Evolutionary conservation across 2,797 vertebrate species (phyloP), one percentile per base, ranked within the genome.

Genomic region (Sebastes glaucus): DNA sequence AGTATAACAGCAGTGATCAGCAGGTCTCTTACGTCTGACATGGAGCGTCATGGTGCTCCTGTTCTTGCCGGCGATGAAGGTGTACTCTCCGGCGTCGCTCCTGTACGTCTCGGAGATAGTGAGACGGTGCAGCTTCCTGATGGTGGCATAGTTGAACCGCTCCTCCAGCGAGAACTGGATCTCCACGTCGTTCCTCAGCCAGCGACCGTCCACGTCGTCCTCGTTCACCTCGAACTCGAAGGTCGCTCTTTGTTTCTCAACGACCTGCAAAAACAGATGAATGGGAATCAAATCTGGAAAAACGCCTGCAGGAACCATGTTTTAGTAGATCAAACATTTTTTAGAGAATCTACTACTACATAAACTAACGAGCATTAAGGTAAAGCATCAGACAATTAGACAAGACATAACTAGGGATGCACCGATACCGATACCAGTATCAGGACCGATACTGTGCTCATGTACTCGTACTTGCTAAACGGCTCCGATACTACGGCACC

Each of bases 161-260:
- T 97, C 96, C 76, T 97, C 96, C 27, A 94, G 93, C 1, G 93
- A 92, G 77, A 99, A 94, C 82, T 96, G 33, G 74, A 99, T 95
- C 88, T 97, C 96, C 66, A 97, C 95, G 0, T 97, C 98, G 9
- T 99, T 99, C 95, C 96, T 98, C 91, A 98, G 95, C 98, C 98
- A 99, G 65, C 95, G 96, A n/a, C 97, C 98, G 84, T 97, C 97
- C 27, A 99, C 97, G 0, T 99, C 95, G 2, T 97, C 95, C 67
- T 99, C 98, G 2, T 95, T 97, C 67, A 99, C 96, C 87, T 99
- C 97, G 92, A 93, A 97, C 84, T 92, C 97, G 93, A 94, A 96
- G 92, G 85, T 97, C 67, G 67, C 95, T 96, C 96, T 83, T 7
- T 94, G 89, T 55, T 93, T 92, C 80, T 95, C 94, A 23, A 95